phyloP scores from a whole-genome alignment of 2,113 vertebrate genomes.

The Lophochroa leadbeateri region DNA sequence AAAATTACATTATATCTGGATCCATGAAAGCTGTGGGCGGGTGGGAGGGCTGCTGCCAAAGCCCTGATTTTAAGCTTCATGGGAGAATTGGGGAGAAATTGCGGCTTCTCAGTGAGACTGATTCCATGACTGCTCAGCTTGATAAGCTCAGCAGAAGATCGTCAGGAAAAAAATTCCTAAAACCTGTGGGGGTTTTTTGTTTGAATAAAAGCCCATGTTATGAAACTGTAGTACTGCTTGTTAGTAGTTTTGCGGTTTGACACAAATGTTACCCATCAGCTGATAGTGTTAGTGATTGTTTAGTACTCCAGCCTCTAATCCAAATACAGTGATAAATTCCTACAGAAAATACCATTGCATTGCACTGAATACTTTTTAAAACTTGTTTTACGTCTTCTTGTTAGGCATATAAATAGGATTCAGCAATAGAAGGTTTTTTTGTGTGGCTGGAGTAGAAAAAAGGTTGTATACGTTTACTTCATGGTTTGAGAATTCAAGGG shows the following conservation, averaged over 20 bases:
- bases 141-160: conserved; percentile 64
- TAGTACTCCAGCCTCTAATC: conserved; percentile 7
- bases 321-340: background rate
- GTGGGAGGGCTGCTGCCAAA: conserved; percentile 57
- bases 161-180: conserved; percentile 12
- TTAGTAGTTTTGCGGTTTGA: conserved; percentile 6
- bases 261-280: background rate
- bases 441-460: background rate
- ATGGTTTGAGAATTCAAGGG: conserved; percentile 45
- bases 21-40: conserved; percentile 56
- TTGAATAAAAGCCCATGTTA: conserved; percentile 33
- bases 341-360: background rate
- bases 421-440: background rate
- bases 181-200: conserved; percentile 38
- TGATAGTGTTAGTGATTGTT: background rate
- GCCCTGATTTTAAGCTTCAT: conserved; percentile 60
- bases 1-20: conserved; percentile 67
- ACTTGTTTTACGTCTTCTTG: background rate
- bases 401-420: background rate
- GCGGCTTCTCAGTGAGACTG: conserved; percentile 52
- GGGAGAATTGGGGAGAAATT: conserved; percentile 64
- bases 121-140: conserved; percentile 67
- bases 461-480: conserved; percentile 7
- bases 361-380: background rate
- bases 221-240: conserved; percentile 7